phyloP scores from a whole-genome alignment of 37 sponge, comb jelly and placozoan species.

The Oopsacas minuta region DNA sequence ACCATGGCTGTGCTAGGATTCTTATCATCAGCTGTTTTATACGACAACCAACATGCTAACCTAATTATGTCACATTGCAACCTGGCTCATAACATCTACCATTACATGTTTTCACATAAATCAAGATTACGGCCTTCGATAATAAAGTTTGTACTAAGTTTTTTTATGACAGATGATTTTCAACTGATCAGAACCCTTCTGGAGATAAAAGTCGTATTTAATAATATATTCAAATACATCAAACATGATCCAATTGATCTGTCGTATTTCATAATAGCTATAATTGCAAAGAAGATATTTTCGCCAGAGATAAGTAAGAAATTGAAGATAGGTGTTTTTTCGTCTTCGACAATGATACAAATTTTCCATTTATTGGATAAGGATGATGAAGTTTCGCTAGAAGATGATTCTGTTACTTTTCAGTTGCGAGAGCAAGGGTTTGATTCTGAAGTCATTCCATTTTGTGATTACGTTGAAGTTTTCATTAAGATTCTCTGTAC shows the following conservation, averaged over 20 bases:
- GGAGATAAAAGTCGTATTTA: background rate
- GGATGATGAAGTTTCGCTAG: background rate
- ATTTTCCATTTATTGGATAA: background rate
- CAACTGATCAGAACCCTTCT: background rate
- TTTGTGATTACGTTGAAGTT: background rate
- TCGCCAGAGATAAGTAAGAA: background rate
- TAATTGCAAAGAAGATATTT: background rate
- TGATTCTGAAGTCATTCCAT: background rate
- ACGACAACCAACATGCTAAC: slow-evolving; percentile 11
- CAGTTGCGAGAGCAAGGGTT: background rate
- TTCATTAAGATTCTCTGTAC: background rate
- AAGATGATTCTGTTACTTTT: background rate
- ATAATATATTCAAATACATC: background rate
- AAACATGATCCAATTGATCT: background rate
- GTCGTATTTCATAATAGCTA: background rate
- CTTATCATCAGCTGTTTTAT: background rate
- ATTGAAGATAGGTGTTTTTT: background rate
- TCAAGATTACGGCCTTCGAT: background rate
- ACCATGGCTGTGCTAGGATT: background rate
- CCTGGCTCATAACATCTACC: background rate
- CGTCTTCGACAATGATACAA: background rate
- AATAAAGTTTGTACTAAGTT: background rate
- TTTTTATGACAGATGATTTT: slow-evolving; percentile 14
- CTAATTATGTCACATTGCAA: background rate
- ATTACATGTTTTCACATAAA: slow-evolving; percentile 1